Conservation (phyloP, 2,888 invertebrate species). For the Amiota mariae region DNA sequence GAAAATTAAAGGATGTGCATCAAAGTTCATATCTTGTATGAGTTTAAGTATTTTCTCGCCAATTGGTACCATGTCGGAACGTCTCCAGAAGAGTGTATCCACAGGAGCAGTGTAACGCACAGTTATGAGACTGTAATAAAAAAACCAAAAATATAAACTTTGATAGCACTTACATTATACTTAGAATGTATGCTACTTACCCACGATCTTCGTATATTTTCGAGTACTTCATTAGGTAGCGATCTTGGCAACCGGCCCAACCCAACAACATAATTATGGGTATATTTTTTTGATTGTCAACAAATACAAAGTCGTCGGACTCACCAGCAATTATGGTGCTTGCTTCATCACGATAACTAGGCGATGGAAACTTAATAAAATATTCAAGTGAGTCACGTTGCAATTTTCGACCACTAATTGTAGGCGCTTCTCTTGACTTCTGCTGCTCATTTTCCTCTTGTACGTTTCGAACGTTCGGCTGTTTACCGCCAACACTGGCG, state of each 20-base stretch:
- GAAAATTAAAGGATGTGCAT: constrained; percentile 82
- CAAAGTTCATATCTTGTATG: constrained; percentile 79
- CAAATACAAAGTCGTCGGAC: constrained; percentile 76
- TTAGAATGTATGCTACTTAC: constrained; percentile 72
- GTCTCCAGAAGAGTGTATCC: constrained; percentile 79
- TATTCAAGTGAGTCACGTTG: constrained; percentile 76
- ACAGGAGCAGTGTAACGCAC: constrained; percentile 82
- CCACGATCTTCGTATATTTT: constrained; percentile 84
- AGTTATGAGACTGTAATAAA: constrained; percentile 78
- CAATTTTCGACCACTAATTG: constrained; percentile 19
- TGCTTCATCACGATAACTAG: constrained; percentile 73
- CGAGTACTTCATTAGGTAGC: constrained; percentile 85
- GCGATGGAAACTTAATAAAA: constrained; percentile 78
- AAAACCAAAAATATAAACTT: not conserved
- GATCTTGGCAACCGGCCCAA: constrained; percentile 87
- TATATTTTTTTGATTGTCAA: constrained; percentile 77
- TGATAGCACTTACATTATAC: not conserved
- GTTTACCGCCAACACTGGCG: constrained; percentile 22
- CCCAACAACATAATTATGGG: constrained; percentile 84
- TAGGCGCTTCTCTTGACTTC: not conserved
- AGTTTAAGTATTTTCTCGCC: constrained; percentile 80
- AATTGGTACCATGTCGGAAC: constrained; percentile 77
- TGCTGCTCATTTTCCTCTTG: constrained; percentile 4
- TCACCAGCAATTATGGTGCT: constrained; percentile 57
- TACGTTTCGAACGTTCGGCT: not conserved